phyloP scores from a whole-genome alignment of 2,113 vertebrate genomes.

The Oriolus oriolus region DNA sequence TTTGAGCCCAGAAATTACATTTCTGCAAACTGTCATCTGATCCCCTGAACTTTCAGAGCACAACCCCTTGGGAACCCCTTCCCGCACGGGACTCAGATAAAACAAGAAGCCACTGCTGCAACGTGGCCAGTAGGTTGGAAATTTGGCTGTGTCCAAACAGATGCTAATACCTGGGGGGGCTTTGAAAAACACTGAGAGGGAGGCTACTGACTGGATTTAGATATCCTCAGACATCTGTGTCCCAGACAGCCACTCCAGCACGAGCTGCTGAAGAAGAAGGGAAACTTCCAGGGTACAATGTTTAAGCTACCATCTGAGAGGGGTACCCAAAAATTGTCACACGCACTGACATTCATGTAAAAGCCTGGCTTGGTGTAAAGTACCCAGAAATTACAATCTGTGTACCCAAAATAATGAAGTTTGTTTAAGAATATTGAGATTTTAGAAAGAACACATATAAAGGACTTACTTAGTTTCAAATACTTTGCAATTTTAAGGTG shows the following conservation, averaged over 20 bases:
- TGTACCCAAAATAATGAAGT: background rate
- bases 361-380: background rate
- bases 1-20: background rate
- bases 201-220: background rate
- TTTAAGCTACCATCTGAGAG: background rate
- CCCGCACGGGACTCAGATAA: background rate
- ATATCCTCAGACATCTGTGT: background rate
- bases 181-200: background rate
- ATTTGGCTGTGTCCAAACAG: background rate
- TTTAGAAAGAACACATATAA: background rate
- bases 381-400: background rate
- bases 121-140: accelerated
- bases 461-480: background rate
- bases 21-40: background rate
- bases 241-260: background rate
- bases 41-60: background rate
- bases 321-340: background rate
- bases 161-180: background rate
- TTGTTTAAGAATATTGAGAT: background rate
- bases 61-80: background rate
- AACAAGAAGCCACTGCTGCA: background rate
- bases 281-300: background rate
- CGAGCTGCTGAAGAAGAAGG: background rate
- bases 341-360: background rate
- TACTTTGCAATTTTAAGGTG: background rate